Conservation (phyloP, 2,113 vertebrate genomes). For the Megaleporinus macrocephalus region DNA sequence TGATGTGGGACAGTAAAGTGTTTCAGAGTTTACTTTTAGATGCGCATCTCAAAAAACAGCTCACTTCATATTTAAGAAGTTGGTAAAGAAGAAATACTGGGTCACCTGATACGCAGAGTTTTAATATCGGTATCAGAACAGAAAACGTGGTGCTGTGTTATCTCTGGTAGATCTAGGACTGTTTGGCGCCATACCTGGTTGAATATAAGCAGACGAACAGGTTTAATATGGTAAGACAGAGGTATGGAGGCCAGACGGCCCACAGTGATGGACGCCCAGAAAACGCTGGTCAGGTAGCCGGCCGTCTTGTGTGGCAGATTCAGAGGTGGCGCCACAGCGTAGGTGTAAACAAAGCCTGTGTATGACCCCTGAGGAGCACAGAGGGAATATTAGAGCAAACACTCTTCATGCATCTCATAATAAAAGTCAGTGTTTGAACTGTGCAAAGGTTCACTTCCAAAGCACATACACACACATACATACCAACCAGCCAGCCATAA, state of each 20-base stretch:
- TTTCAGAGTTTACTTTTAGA: no score
- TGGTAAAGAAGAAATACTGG: no score
- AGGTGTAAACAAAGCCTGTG: slow-evolving; percentile 91
- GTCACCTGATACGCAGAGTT: no score
- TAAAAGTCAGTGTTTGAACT: no score
- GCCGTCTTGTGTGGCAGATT: slow-evolving; percentile 80
- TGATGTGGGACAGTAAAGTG: no score
- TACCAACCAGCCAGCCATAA: no score
- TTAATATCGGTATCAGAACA: no score
- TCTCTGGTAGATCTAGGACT: background rate
- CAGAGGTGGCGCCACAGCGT: slow-evolving; percentile 85
- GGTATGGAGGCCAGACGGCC: slow-evolving; percentile 90
- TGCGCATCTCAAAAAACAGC: no score
- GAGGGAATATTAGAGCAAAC: background rate
- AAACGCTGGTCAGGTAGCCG: slow-evolving; percentile 85
- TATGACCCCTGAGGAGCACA: slow-evolving; percentile 84
- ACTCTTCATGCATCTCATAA: background rate
- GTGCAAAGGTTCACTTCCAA: no score
- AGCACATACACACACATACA: no score
- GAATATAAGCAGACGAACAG: slow-evolving; percentile 82
- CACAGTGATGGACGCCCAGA: slow-evolving; percentile 91
- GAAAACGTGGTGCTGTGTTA: background rate
- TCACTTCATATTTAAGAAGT: no score
- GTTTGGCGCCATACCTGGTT: slow-evolving; percentile 79
- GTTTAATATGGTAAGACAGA: slow-evolving; percentile 82